These are phyloP conservation scores for Spicauda simplicius DNA, from an alignment of 2,888 invertebrate species.

Conservation along the genomic window DNA sequence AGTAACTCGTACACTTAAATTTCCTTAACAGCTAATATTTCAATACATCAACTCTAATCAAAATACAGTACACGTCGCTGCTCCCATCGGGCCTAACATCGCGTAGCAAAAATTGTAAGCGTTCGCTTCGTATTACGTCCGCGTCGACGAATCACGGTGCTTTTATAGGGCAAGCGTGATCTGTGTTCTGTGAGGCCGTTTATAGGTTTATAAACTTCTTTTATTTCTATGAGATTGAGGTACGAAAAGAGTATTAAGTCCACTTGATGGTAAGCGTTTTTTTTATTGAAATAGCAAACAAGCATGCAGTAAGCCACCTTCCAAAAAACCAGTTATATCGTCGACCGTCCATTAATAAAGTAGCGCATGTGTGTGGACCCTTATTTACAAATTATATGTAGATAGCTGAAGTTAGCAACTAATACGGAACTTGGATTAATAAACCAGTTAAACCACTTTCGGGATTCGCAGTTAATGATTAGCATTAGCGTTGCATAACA, in stretches of 20 bases:
- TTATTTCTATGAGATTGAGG: background rate
- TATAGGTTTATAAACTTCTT: background rate
- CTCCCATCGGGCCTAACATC: background rate
- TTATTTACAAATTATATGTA: too few species aligned
- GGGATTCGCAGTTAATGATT: background rate
- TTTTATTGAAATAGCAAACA: too few species aligned
- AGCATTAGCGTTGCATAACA: conserved; percentile 19
- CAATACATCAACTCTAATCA: background rate
- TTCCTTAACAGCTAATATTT: background rate
- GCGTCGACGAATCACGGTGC: background rate
- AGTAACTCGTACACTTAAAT: too few species aligned
- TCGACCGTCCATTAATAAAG: too few species aligned
- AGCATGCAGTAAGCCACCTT: too few species aligned
- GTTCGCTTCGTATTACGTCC: background rate
- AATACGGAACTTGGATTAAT: background rate
- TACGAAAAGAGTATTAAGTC: background rate
- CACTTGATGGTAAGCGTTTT: background rate
- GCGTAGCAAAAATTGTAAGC: background rate
- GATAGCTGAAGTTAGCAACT: too few species aligned
- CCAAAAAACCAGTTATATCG: too few species aligned
- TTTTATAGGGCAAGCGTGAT: background rate
- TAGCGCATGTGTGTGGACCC: too few species aligned
- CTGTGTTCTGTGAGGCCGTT: background rate
- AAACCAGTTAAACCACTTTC: background rate
- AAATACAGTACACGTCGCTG: background rate